Evolutionary conservation across 2,888 invertebrate species (phyloP).

Genomic region (Thera obeliscata): DNA sequence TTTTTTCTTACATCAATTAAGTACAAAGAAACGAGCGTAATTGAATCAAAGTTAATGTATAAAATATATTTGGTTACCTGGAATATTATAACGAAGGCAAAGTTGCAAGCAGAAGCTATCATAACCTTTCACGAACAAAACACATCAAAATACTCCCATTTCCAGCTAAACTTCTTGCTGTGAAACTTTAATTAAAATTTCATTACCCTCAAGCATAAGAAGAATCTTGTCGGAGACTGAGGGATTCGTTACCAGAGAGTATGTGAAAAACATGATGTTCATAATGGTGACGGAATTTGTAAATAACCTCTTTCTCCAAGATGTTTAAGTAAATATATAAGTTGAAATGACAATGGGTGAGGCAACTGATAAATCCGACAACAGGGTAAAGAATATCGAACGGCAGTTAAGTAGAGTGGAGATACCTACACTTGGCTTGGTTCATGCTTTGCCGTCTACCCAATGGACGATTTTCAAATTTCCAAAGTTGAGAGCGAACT

Average conservation of each 20-base stretch:
- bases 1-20: slow-evolving; percentile 1
- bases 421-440: too few species aligned
- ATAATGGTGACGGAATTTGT: background rate
- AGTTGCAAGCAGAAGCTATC: background rate
- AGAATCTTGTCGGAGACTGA: background rate
- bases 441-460: too few species aligned
- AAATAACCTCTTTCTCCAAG: background rate
- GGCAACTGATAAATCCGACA: too few species aligned
- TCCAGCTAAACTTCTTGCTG: slow-evolving; percentile 3
- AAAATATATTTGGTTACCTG: background rate
- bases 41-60: too few species aligned
- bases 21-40: too few species aligned
- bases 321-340: too few species aligned
- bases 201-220: slow-evolving; percentile 5
- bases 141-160: slow-evolving; percentile 33
- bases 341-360: too few species aligned
- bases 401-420: too few species aligned
- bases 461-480: too few species aligned
- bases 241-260: background rate
- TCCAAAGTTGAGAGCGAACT: too few species aligned
- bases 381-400: too few species aligned
- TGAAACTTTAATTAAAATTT: slow-evolving; percentile 24
- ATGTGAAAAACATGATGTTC: background rate
- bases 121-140: slow-evolving; percentile 13
- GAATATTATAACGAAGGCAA: background rate